Evolutionary conservation across 2,888 invertebrate species (phyloP), one percentile per base, ranked within the genome.

Genomic region (Conops quadrifasciatus): DNA sequence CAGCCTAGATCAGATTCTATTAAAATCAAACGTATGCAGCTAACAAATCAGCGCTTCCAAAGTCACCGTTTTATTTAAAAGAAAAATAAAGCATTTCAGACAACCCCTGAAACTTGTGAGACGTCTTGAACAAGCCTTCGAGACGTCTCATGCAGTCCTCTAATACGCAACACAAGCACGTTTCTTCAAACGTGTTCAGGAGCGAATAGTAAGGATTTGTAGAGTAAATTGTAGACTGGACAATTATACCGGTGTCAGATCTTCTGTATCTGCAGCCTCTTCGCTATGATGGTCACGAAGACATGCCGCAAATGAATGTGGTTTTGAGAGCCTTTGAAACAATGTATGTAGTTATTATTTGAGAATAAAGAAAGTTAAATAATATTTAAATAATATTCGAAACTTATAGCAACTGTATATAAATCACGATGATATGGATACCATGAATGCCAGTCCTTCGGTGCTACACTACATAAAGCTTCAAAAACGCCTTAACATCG

Each of bases 101-200:
- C n/a, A n/a, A n/a, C n/a, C n/a, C n/a, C n/a, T n/a, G n/a, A n/a
- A n/a, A n/a, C n/a, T n/a, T n/a, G n/a, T n/a, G n/a, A n/a, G n/a
- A n/a, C n/a, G n/a, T n/a, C n/a, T n/a, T n/a, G n/a, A n/a, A n/a
- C n/a, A n/a, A n/a, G n/a, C n/a, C n/a, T n/a, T n/a, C n/a, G n/a
- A n/a, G n/a, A n/a, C n/a, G n/a, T n/a, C n/a, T n/a, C n/a, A n/a
- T n/a, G n/a, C n/a, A n/a, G n/a, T n/a, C n/a, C n/a, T n/a, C n/a
- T n/a, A n/a, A 56, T 66, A 66, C 43, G 43, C 43, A 15, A 43
- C 43, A 9, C 66, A 66, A 4, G 43, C 36, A 15, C 66, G 66
- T 36, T 66, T 66, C 21, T 24, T 66, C 15, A n/a, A 21, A 16
- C 66, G 56, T 7, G 13, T 30, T 21, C 28, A 43, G 9, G 43